phyloP scores from a whole-genome alignment of 2,113 vertebrate genomes.

The Zingel zingel region DNA sequence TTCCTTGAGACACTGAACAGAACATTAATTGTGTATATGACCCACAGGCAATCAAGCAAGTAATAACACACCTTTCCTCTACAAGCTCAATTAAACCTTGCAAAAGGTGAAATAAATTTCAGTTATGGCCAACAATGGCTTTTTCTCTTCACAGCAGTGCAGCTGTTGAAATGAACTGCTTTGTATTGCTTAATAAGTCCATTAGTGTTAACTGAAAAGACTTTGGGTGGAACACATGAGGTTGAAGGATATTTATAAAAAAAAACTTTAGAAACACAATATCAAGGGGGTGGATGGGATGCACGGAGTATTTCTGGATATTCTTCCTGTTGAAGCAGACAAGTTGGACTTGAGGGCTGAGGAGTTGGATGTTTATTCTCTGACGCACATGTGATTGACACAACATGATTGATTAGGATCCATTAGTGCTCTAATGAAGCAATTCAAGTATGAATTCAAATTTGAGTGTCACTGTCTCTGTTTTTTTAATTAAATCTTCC shows the following conservation, averaged over 20 bases:
- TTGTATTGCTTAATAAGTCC: neutral
- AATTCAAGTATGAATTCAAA: neutral
- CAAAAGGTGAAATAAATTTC: slow-evolving; percentile 39
- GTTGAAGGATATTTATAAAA: neutral
- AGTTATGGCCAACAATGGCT: slow-evolving; percentile 40
- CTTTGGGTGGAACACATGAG: neutral
- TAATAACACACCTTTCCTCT: slow-evolving; percentile 62
- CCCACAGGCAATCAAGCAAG: slow-evolving; percentile 56
- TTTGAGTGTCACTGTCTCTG: neutral
- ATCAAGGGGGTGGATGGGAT: neutral
- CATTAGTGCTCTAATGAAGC: neutral
- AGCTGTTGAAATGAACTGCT: slow-evolving; percentile 32
- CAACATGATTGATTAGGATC: too few relatives aligned
- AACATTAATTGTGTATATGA: slow-evolving; percentile 56
- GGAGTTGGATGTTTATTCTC: neutral
- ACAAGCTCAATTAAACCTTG: slow-evolving; percentile 66
- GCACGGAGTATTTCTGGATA: neutral
- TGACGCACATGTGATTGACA: too few relatives aligned
- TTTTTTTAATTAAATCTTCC: neutral
- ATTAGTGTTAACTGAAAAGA: slow-evolving; percentile 38
- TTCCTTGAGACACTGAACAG: slow-evolving; percentile 22
- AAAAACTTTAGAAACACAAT: neutral
- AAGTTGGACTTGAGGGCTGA: neutral
- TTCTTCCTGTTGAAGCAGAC: neutral
- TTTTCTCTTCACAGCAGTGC: slow-evolving; percentile 1